Percentiles rank a stretch among this genome's conserved stretches.
Evolutionary conservation across 2,888 invertebrate genomes (phyloP).

Genomic region (Caradrina kadenii): DNA sequence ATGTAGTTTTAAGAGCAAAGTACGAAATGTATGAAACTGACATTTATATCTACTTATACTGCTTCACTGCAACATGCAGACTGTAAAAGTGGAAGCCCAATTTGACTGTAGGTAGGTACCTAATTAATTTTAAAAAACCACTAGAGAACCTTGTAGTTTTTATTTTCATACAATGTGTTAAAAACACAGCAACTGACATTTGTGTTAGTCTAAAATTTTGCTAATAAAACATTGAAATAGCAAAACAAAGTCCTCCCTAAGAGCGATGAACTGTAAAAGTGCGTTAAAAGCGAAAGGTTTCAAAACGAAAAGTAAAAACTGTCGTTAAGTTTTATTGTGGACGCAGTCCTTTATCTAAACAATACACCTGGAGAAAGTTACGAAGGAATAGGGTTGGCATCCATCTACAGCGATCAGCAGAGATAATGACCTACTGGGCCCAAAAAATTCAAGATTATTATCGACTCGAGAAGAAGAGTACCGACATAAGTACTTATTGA

Average conservation of each 20-base stretch:
- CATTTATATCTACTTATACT: constrained; percentile 32
- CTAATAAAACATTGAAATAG: constrained; percentile 58
- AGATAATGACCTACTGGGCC: no score
- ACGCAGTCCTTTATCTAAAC: constrained; percentile 55
- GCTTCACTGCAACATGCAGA: not conserved
- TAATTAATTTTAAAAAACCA: not conserved
- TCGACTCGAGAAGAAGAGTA: no score
- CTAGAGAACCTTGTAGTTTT: not conserved
- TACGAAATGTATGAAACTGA: constrained; percentile 5
- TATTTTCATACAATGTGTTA: not conserved
- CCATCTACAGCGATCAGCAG: no score
- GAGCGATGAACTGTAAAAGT: constrained; percentile 2
- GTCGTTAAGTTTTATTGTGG: constrained; percentile 67
- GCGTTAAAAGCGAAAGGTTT: constrained; percentile 40
- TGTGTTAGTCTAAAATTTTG: constrained; percentile 11
- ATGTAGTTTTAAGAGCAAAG: constrained; percentile 24
- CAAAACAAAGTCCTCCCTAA: constrained; percentile 36
- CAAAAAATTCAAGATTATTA: no score
- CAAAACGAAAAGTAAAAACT: constrained; percentile 56
- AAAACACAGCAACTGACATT: not conserved
- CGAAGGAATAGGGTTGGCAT: constrained; percentile 34
- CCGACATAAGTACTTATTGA: not conserved
- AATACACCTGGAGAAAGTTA: constrained; percentile 48
- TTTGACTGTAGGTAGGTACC: constrained; percentile 18
- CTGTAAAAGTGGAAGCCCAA: not conserved